Evolutionary conservation across 2,888 invertebrate species (phyloP).

Genomic region (Tenthredo notha): DNA sequence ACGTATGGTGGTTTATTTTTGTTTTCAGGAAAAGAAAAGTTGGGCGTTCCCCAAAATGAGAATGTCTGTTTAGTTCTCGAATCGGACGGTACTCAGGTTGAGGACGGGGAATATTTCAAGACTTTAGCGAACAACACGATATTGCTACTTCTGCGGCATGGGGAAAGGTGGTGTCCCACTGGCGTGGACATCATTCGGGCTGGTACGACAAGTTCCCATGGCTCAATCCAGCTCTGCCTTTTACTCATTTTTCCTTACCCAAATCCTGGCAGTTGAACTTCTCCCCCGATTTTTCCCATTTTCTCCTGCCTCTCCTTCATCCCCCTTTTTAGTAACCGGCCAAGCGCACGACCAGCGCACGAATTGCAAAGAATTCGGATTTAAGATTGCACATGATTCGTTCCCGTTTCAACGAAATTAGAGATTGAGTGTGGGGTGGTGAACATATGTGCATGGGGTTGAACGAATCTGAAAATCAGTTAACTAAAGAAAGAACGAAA

Average conservation of each 20-base stretch:
- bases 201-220: constrained; percentile 80
- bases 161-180: constrained; percentile 96
- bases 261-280: neutral
- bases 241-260: constrained; percentile 14
- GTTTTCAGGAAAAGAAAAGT: constrained; percentile 90
- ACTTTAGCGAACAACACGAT: constrained; percentile 95
- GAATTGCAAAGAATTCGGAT: constrained; percentile 8
- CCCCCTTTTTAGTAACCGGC: neutral
- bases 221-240: constrained; percentile 46
- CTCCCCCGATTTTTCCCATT: neutral
- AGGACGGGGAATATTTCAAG: constrained; percentile 97
- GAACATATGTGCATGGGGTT: constrained; percentile 30
- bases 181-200: constrained; percentile 97
- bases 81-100: constrained; percentile 97
- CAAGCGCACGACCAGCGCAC: neutral
- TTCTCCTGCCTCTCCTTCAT: neutral
- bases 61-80: constrained; percentile 95
- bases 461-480: constrained; percentile 39
- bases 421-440: constrained; percentile 28
- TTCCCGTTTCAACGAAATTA: constrained; percentile 18
- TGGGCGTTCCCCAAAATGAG: constrained; percentile 92
- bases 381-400: constrained; percentile 27
- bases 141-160: constrained; percentile 91
- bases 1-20: neutral
- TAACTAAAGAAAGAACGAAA: constrained; percentile 20